A percentile compares a stretch with the other conserved stretches of the same genome.
These are phyloP conservation scores for Rhizomys pruinosus DNA, from an alignment of 2,113 vertebrate genomes.

Conservation along the genomic window DNA sequence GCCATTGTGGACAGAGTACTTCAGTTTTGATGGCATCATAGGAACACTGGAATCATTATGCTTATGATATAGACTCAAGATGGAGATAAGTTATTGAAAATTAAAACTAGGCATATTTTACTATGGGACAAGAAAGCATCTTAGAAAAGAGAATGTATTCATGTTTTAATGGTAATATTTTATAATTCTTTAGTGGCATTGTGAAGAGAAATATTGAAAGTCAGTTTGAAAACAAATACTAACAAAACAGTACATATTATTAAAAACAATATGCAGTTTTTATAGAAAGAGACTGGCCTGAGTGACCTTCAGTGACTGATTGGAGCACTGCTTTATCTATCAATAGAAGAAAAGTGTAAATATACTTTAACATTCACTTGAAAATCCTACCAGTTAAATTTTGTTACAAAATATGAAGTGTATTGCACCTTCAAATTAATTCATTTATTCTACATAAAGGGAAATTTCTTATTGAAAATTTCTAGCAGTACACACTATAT, in stretches of 20 bases:
- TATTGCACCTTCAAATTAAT: not conserved
- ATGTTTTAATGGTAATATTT: not conserved
- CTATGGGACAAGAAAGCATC: not conserved
- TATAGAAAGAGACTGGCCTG: fast-evolving
- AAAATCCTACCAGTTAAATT: not conserved
- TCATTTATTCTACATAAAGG: not conserved
- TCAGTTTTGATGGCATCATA: too few relatives aligned
- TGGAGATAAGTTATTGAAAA: not conserved
- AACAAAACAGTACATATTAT: not conserved
- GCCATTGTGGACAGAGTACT: not conserved
- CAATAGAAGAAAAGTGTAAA: not conserved
- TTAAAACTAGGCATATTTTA: not conserved
- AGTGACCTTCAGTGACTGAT: not conserved
- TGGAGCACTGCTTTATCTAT: not conserved
- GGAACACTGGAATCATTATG: too few relatives aligned
- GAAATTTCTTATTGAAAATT: not conserved
- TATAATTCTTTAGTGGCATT: not conserved
- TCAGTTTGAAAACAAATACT: not conserved
- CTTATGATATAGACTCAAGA: too few relatives aligned
- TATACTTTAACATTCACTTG: not conserved
- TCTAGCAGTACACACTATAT: fast-evolving
- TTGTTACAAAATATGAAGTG: not conserved
- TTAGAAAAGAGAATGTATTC: not conserved
- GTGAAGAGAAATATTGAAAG: not conserved
- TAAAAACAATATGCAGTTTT: not conserved